Conservation (phyloP, 2,888 invertebrate species). For the Chrysolina americana region DNA sequence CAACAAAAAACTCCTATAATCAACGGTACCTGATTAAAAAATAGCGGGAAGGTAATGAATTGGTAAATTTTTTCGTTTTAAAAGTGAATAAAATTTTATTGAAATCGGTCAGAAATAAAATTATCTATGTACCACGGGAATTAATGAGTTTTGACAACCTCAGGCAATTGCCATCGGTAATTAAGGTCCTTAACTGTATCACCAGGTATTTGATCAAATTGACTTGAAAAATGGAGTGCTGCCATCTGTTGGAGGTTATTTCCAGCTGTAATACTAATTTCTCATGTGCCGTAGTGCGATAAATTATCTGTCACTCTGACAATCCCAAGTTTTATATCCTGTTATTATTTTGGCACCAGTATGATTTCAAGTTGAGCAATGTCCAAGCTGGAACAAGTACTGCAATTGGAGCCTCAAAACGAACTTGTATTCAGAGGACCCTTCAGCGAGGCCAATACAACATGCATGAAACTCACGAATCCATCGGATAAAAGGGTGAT, state of each 20-base stretch:
- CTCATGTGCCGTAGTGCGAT: neutral
- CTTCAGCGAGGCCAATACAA: slow-evolving; percentile 86
- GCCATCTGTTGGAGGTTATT: neutral
- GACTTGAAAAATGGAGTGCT: neutral
- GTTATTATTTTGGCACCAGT: neutral
- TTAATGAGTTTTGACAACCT: no score
- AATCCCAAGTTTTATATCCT: neutral
- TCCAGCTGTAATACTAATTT: neutral
- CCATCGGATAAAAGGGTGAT: slow-evolving; percentile 88
- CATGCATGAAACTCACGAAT: slow-evolving; percentile 91
- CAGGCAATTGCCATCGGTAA: no score
- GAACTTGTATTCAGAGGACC: slow-evolving; percentile 93
- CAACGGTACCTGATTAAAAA: no score
- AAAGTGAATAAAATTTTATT: no score
- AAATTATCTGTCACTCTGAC: slow-evolving; percentile 11
- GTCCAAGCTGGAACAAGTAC: slow-evolving; percentile 83
- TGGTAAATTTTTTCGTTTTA: no score
- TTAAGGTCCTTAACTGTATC: no score
- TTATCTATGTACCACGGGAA: no score
- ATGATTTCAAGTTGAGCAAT: slow-evolving; percentile 66
- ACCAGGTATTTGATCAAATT: no score
- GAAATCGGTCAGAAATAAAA: no score
- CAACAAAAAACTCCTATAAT: no score
- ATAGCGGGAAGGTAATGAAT: no score
- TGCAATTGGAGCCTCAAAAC: slow-evolving; percentile 88